A percentile compares a stretch with the other conserved stretches of the same genome.
phyloP scores from a whole-genome alignment of 2,113 vertebrate species.

The Hepsetus odoe region DNA sequence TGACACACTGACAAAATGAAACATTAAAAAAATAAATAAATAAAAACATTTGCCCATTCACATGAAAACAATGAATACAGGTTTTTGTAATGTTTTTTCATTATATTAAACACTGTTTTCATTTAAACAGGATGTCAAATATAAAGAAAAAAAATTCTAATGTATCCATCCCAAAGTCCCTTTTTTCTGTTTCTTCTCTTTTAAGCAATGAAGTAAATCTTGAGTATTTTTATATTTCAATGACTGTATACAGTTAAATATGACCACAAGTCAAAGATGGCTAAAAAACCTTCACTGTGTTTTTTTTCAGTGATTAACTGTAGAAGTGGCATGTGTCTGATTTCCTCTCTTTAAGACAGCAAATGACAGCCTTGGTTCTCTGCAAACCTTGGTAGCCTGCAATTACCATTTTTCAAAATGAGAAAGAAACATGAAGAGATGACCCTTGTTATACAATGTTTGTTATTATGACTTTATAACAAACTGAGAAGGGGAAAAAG shows the following conservation, averaged over 20 bases:
- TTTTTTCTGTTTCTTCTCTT: not conserved
- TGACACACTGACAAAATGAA: too few relatives aligned
- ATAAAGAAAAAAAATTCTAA: too few relatives aligned
- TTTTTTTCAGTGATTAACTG: constrained; percentile 47
- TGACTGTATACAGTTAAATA: constrained; percentile 52
- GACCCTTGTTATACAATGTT: too few relatives aligned
- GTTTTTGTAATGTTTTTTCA: not conserved
- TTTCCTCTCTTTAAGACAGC: not conserved
- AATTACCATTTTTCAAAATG: not conserved
- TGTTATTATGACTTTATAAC: too few relatives aligned
- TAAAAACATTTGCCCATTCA: too few relatives aligned
- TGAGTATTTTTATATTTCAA: constrained; percentile 53
- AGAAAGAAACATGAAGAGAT: not conserved
- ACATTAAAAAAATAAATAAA: too few relatives aligned
- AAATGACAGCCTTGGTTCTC: not conserved
- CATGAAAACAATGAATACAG: not conserved
- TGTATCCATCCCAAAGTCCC: too few relatives aligned
- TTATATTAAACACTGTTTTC: not conserved
- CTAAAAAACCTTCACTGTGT: constrained; percentile 39
- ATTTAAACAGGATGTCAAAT: not conserved
- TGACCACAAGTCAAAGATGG: constrained; percentile 55
- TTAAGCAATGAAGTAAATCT: constrained; percentile 1
- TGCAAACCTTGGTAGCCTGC: not conserved
- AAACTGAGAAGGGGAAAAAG: not conserved
- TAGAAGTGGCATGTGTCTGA: constrained; percentile 7